Percentiles rank a stretch among this genome's conserved stretches.
Conservation (phyloP, 2,797 vertebrate species). For the Allobates femoralis region DNA sequence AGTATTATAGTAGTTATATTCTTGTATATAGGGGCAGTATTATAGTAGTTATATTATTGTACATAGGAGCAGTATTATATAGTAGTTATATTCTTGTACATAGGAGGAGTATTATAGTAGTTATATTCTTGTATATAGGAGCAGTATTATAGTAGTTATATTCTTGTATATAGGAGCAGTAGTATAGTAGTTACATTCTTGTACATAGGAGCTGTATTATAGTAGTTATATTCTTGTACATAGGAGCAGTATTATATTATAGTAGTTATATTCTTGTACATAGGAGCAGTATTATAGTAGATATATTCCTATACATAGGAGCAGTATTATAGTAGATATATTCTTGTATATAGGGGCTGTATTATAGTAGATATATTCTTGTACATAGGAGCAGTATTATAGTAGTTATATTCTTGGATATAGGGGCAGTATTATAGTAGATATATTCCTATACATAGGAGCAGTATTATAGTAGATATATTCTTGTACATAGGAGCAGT, state of each 20-base stretch:
- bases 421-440: background rate
- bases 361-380: conserved; percentile 9
- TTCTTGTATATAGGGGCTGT: background rate
- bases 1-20: conserved; percentile 19
- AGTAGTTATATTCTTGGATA: conserved; percentile 6
- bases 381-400: background rate
- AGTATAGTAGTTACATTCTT: conserved; percentile 4
- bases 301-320: conserved; percentile 12
- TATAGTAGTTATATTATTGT: conserved; percentile 6
- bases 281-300: conserved; percentile 19
- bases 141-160: conserved; percentile 9
- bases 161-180: background rate
- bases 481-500: conserved; percentile 2
- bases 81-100: conserved; percentile 1
- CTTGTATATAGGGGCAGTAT: background rate
- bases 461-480: conserved; percentile 4
- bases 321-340: conserved; percentile 21
- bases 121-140: background rate
- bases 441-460: background rate
- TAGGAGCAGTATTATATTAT: conserved; percentile 19
- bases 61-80: background rate
- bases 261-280: conserved; percentile 19
- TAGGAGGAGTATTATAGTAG: background rate
- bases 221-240: conserved; percentile 26
- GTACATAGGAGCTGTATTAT: conserved; percentile 1